A percentile compares a stretch with the other conserved stretches of the same genome.
phyloP scores from a whole-genome alignment of 2,797 vertebrate genomes.

The Pitangus sulphuratus region DNA sequence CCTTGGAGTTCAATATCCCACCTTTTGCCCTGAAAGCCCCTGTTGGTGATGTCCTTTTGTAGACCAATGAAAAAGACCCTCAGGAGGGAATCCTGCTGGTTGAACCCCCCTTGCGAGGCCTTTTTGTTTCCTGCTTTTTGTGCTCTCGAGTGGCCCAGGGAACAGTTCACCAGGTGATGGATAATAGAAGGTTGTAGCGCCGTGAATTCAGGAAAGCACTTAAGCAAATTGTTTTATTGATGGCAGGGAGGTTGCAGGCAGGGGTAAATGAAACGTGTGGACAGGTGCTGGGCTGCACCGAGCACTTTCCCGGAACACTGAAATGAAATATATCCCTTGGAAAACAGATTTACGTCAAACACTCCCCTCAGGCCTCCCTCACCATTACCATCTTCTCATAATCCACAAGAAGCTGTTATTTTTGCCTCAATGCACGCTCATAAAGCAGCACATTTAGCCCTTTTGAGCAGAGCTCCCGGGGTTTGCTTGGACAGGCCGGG shows the following conservation, averaged over 20 bases:
- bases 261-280: background rate
- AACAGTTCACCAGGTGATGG: background rate
- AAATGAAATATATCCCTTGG: background rate
- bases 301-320: background rate
- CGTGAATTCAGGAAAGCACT: background rate
- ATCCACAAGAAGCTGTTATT: background rate
- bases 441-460: background rate
- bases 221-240: conserved; percentile 21
- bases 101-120: background rate
- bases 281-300: background rate
- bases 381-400: background rate
- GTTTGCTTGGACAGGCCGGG: accelerated
- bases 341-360: background rate
- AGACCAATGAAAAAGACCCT: background rate
- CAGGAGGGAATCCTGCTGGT: background rate
- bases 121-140: background rate
- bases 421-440: background rate
- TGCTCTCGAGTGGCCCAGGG: background rate
- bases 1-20: background rate
- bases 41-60: background rate
- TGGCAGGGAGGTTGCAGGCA: background rate
- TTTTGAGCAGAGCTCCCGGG: background rate
- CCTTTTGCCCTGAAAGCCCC: background rate
- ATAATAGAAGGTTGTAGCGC: background rate
- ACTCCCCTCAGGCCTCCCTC: background rate